Conservation (phyloP, 2,888 invertebrate genomes). For the Xestia ashworthii region DNA sequence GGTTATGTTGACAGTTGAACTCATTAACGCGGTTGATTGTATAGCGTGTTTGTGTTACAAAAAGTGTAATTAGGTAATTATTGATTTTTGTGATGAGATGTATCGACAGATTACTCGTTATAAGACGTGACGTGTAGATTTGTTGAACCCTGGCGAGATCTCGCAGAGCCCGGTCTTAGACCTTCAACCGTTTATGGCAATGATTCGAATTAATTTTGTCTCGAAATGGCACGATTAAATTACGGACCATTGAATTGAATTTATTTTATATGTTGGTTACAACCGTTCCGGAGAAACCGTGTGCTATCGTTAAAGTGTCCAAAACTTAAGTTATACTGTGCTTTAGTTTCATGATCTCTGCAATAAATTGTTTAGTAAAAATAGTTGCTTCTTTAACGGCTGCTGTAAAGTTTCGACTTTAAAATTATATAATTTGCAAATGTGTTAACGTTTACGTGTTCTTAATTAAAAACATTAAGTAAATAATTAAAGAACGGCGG, state of each 20-base stretch:
- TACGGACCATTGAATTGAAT: slow-evolving; percentile 46
- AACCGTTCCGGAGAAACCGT: slow-evolving; percentile 39
- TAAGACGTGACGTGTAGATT: slow-evolving; percentile 30
- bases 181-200: slow-evolving; percentile 68
- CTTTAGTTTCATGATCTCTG: slow-evolving; percentile 43
- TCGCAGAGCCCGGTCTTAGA: slow-evolving; percentile 73
- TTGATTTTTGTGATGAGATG: slow-evolving; percentile 24
- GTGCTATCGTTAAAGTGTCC: slow-evolving; percentile 43
- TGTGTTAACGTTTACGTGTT: background rate
- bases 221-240: slow-evolving; percentile 50
- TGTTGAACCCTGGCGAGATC: slow-evolving; percentile 68
- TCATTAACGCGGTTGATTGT: slow-evolving; percentile 60
- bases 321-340: slow-evolving; percentile 33
- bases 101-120: slow-evolving; percentile 28
- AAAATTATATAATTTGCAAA: background rate
- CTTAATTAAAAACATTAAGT: slow-evolving; percentile 14
- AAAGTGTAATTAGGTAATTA: slow-evolving; percentile 63
- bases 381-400: slow-evolving; percentile 11
- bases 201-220: slow-evolving; percentile 59
- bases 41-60: slow-evolving; percentile 42
- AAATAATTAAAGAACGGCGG: background rate
- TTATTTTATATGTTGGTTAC: slow-evolving; percentile 34
- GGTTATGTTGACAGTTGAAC: slow-evolving; percentile 84
- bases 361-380: slow-evolving; percentile 23
- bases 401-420: background rate